phyloP scores from a whole-genome alignment of 1,140 invertebrate species.

The Thaumetopoea pityocampa region DNA sequence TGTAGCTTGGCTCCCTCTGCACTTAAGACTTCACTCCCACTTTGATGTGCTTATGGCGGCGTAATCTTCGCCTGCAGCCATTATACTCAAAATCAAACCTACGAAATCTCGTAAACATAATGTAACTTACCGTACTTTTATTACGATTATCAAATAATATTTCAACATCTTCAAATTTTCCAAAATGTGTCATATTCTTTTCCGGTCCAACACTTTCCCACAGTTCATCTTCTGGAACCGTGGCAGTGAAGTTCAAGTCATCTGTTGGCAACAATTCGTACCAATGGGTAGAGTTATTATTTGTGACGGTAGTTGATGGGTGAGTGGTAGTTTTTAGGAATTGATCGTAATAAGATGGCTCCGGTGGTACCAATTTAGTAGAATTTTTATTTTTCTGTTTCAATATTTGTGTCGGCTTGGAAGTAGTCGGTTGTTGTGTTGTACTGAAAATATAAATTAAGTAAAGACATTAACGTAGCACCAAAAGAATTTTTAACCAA shows the following conservation, averaged over 20 bases:
- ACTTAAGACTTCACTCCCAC: no score
- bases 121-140: constrained; percentile 36
- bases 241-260: constrained; percentile 40
- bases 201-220: constrained; percentile 55
- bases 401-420: constrained; percentile 14
- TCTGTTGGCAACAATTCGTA: constrained; percentile 50
- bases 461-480: no score
- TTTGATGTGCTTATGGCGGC: no score
- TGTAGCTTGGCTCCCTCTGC: no score
- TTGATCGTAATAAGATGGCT: constrained; percentile 66
- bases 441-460: no score
- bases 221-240: constrained; percentile 45
- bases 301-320: constrained; percentile 23
- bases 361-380: constrained; percentile 43
- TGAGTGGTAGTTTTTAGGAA: constrained; percentile 64
- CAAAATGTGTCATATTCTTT: constrained; percentile 31
- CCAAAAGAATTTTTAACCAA: no score
- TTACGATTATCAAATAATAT: constrained; percentile 51
- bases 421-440: constrained; percentile 31
- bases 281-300: constrained; percentile 55
- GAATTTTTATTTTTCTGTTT: constrained; percentile 32
- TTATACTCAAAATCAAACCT: background rate
- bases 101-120: background rate
- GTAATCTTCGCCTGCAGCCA: no score
- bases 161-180: constrained; percentile 65